These are phyloP conservation scores for Salvator merianae DNA, from an alignment of 2,113 vertebrate species.

Conservation along the genomic window DNA sequence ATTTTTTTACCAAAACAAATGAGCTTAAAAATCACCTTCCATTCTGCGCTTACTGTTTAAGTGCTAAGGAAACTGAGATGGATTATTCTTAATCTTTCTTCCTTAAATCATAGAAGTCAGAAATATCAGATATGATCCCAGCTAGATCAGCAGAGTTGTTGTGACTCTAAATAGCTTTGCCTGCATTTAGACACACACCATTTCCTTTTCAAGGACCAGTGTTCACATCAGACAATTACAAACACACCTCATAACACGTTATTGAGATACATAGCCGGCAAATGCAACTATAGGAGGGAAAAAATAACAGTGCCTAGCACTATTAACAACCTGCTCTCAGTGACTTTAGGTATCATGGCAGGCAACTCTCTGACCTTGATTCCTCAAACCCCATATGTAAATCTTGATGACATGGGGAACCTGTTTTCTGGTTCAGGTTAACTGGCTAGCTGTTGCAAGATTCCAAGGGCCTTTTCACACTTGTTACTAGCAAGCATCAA, in stretches of 20 bases:
- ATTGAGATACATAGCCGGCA: constrained; percentile 64
- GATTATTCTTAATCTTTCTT: constrained; percentile 69
- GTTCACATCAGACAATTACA: constrained; percentile 70
- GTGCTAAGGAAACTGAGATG: constrained; percentile 74
- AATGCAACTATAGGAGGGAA: constrained; percentile 63
- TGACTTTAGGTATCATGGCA: background rate
- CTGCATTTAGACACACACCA: constrained; percentile 81
- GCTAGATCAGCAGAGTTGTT: constrained; percentile 61
- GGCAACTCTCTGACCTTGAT: background rate
- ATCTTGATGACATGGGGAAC: background rate
- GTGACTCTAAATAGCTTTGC: constrained; percentile 74
- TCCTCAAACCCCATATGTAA: background rate
- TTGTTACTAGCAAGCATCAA: no score
- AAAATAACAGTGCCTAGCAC: constrained; percentile 45
- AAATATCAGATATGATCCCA: constrained; percentile 74
- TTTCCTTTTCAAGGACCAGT: constrained; percentile 78
- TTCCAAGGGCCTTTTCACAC: no score
- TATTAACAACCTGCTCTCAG: constrained; percentile 23
- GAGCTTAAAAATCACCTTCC: constrained; percentile 76
- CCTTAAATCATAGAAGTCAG: constrained; percentile 66
- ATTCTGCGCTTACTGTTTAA: constrained; percentile 76
- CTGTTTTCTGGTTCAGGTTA: background rate
- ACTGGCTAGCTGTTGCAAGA: no score
- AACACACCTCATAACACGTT: constrained; percentile 78
- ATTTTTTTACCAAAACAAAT: constrained; percentile 66